Evolutionary conservation across 2,888 invertebrate genomes (phyloP).

Genomic region (Athalia cordata): DNA sequence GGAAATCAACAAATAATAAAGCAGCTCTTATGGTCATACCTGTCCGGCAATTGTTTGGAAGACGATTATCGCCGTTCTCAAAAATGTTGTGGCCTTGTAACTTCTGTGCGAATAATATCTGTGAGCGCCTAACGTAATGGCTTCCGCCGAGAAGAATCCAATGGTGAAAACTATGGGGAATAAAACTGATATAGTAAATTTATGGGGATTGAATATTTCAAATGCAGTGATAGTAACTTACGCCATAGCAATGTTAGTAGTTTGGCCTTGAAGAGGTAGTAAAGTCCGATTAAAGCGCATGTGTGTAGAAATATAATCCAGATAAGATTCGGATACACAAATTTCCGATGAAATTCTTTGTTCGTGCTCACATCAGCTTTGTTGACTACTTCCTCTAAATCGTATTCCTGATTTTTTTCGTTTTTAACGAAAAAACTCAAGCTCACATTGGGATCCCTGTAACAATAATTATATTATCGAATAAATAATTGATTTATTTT

Average conservation of each 20-base stretch:
- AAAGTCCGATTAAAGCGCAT: conserved; percentile 47
- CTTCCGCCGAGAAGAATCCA: conserved; percentile 4
- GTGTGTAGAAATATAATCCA: conserved; percentile 39
- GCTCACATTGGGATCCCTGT: conserved; percentile 19
- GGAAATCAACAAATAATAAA: not conserved
- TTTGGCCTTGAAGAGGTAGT: conserved; percentile 46
- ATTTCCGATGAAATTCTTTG: conserved; percentile 18
- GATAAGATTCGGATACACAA: conserved; percentile 32
- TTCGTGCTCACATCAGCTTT: conserved; percentile 24
- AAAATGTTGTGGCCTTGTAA: conserved; percentile 49
- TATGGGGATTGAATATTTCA: not conserved
- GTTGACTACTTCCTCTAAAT: conserved; percentile 30
- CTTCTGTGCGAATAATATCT: conserved; percentile 53
- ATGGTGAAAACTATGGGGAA: conserved; percentile 33
- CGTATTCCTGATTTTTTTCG: conserved; percentile 23
- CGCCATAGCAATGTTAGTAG: conserved; percentile 52
- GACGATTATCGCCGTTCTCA: conserved; percentile 47
- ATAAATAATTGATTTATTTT: not conserved
- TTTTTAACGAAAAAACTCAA: conserved; percentile 29
- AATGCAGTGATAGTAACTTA: conserved; percentile 41
- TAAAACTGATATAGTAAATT: not conserved
- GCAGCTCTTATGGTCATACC: conserved; percentile 44
- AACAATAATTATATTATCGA: not conserved
- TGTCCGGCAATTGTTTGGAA: conserved; percentile 55
- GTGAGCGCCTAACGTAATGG: conserved; percentile 52